These are phyloP conservation scores for Synchiropus splendidus DNA, from an alignment of 2,113 vertebrate species.

Conservation along the genomic window DNA sequence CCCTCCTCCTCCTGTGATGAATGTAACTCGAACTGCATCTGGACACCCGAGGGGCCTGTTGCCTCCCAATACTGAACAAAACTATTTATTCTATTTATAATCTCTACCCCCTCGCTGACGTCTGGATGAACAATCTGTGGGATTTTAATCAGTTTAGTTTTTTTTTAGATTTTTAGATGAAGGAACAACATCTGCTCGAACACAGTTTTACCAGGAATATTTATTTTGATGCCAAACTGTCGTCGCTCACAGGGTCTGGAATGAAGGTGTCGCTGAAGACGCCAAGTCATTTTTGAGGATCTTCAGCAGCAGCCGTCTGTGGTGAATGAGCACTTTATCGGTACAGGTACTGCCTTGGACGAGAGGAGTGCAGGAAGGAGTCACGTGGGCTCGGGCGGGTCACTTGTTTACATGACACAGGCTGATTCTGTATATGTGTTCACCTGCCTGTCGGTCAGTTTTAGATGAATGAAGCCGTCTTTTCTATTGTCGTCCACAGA, in stretches of 20 bases:
- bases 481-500: constrained; percentile 33
- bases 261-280: constrained; percentile 12
- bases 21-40: constrained; percentile 5
- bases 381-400: constrained; percentile 19
- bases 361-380: constrained; percentile 9
- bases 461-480: constrained; percentile 24
- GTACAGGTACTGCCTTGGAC: constrained; percentile 58
- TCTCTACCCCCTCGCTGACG: constrained; percentile 51
- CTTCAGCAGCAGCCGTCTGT: constrained; percentile 42
- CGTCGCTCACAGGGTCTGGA: constrained; percentile 20
- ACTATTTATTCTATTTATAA: constrained; percentile 99
- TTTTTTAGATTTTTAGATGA: constrained; percentile 35
- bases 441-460: constrained; percentile 37
- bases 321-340: constrained; percentile 70
- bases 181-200: constrained; percentile 39
- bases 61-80: constrained; percentile 67
- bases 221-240: constrained; percentile 40
- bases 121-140: constrained; percentile 45
- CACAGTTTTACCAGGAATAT: constrained; percentile 40
- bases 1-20: constrained; percentile 15
- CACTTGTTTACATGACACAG: constrained; percentile 58
- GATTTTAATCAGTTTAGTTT: constrained; percentile 23
- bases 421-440: constrained; percentile 59
- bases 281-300: constrained; percentile 26
- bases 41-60: constrained; percentile 30